Conservation (phyloP, 2,888 invertebrate genomes). For the Branchipolynoe longqiensis region DNA sequence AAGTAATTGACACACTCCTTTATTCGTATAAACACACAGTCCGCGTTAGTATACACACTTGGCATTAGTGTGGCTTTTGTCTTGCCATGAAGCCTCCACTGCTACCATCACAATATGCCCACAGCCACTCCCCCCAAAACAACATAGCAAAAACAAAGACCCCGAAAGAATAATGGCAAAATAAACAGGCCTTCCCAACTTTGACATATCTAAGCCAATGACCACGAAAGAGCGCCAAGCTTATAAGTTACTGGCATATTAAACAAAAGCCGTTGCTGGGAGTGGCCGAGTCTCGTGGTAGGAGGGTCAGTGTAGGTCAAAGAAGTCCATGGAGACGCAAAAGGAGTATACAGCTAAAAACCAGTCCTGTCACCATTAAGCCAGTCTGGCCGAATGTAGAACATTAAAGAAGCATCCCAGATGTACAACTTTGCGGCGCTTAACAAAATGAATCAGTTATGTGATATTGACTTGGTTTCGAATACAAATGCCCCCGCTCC, state of each 20-base stretch:
- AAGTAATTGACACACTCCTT: background rate
- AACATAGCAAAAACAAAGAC: background rate
- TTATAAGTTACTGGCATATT: background rate
- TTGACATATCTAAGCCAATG: background rate
- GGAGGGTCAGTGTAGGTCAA: background rate
- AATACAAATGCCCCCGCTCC: too few relatives aligned
- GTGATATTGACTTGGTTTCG: too few relatives aligned
- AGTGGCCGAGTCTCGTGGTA: background rate
- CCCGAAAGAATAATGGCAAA: background rate
- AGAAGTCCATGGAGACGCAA: too few relatives aligned
- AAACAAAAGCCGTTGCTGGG: background rate
- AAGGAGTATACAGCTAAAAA: too few relatives aligned
- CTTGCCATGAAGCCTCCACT: background rate
- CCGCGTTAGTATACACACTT: background rate
- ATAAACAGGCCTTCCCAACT: background rate
- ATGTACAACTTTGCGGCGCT: too few relatives aligned
- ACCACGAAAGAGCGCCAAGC: background rate
- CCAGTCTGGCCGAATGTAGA: too few relatives aligned
- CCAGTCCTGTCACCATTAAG: too few relatives aligned
- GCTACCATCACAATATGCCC: background rate
- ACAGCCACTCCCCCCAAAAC: background rate
- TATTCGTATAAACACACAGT: slow-evolving; percentile 5
- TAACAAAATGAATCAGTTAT: too few relatives aligned
- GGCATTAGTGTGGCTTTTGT: slow-evolving; percentile 16
- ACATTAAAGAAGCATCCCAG: too few relatives aligned